Evolutionary conservation across 2,113 vertebrate genomes (phyloP).

Genomic region (Ciconia boyciana): DNA sequence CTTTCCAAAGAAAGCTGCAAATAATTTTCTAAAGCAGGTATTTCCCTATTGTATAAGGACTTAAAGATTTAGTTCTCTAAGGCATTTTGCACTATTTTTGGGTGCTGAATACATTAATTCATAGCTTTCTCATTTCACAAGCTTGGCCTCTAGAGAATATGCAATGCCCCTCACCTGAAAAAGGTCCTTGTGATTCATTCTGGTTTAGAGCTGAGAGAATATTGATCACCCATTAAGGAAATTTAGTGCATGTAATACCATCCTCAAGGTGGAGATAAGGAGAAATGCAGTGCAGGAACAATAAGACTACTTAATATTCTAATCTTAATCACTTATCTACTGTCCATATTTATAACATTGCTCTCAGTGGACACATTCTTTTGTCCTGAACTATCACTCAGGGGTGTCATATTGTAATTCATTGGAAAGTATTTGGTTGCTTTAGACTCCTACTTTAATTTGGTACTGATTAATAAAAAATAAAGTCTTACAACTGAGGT

Average conservation of each 20-base stretch:
- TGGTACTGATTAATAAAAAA: neutral
- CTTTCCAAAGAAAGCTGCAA: neutral
- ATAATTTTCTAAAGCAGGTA: neutral
- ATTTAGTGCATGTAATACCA: neutral
- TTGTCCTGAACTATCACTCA: neutral
- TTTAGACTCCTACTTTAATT: neutral
- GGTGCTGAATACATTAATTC: neutral
- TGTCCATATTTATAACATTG: neutral
- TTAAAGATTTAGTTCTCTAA: neutral
- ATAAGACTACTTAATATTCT: slow-evolving; percentile 7
- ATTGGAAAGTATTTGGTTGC: neutral
- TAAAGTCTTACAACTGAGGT: slow-evolving; percentile 8
- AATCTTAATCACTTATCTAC: slow-evolving; percentile 15
- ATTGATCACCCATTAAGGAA: slow-evolving; percentile 17
- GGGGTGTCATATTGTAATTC: neutral
- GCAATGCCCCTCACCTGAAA: neutral
- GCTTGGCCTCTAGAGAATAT: neutral
- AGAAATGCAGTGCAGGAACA: neutral
- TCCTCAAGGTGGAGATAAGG: slow-evolving; percentile 13
- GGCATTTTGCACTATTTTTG: neutral
- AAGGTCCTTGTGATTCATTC: neutral
- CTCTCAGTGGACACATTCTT: neutral
- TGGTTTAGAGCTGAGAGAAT: neutral
- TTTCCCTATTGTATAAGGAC: neutral
- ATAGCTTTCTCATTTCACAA: neutral